Evolutionary conservation across 1,140 invertebrate species (phyloP).

Genomic region (Lamellibrachia luymesi): DNA sequence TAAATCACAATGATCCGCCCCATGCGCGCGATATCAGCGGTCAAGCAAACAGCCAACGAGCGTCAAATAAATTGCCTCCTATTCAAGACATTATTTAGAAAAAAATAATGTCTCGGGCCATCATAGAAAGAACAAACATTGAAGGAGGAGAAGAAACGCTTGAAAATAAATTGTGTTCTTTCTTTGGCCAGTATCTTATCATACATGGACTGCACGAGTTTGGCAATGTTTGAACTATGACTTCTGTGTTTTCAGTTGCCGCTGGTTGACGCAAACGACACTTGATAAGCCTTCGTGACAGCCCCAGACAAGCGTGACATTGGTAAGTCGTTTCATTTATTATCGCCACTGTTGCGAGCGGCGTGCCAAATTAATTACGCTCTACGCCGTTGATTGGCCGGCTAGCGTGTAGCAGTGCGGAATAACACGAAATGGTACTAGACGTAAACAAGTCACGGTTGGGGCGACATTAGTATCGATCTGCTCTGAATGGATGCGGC

Average conservation of each 20-base stretch:
- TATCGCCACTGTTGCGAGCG: not conserved
- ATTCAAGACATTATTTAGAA: no score
- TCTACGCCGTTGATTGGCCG: not conserved
- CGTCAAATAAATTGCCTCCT: no score
- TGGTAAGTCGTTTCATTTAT: not conserved
- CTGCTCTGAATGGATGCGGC: not conserved
- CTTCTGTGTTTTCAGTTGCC: not conserved
- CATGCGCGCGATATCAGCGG: no score
- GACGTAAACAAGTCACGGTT: not conserved
- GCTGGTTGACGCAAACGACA: not conserved
- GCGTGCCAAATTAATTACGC: not conserved
- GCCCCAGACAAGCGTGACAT: not conserved
- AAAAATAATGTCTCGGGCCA: no score
- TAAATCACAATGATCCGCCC: no score
- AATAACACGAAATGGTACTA: not conserved
- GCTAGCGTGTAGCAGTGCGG: not conserved
- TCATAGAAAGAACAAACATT: no score
- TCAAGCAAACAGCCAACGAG: no score
- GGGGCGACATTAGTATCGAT: not conserved
- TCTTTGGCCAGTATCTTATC: no score
- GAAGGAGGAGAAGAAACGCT: no score
- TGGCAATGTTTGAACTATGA: no score
- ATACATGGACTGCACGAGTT: no score
- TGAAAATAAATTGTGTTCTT: no score
- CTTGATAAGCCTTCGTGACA: not conserved